Evolutionary conservation across 2,888 invertebrate species (phyloP), one percentile per base, ranked within the genome.

Genomic region (Autographa pulchrina): DNA sequence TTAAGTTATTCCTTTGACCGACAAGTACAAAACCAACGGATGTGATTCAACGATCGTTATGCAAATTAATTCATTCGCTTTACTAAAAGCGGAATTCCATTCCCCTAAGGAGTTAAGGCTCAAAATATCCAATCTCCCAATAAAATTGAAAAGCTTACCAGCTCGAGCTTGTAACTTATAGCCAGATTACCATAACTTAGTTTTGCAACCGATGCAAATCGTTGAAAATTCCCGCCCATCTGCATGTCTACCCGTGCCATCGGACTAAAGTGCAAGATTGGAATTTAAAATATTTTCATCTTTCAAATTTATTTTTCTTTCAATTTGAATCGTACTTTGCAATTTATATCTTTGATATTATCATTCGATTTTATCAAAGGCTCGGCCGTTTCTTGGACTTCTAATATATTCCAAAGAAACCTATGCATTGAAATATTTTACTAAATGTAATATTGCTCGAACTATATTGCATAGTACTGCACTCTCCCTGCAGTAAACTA

Each of bases 181-280:
- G 92, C 87, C 80, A 85, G 91, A 92, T 93, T 92, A 92, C 87
- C 91, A 93, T 93, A 93, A 92, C 89, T 92, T 90, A 90, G 89
- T 92, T 92, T 91, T 89, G 92, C 91, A 89, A 89, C 89, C 85
- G 90, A 92, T 92, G 93, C 93, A 92, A 92, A 93, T 92, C 90
- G 88, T 80, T 90, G 90, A 88, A 90, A 93, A 92, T 91, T 90
- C 86, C 81, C 80, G 88, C 88, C 90, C 89, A 92, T 93, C 92
- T 93, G 91, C 92, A 91, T 89, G 91, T 89, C 89, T 88, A 81
- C 88, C 11, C 54, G 54, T 56, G 20, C 54, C 86, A 89, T 82
- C 85, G 81, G 81, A 86, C 87, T 88, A 88, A 91, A 92, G 91
- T 91, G 93, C 92, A 90, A 92, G 88, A 92, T 92, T 89, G 90